Evolutionary conservation across 2,888 invertebrate genomes (phyloP), one percentile per base, ranked within the genome.

Genomic region (Hermaeophaga mercurialis): DNA sequence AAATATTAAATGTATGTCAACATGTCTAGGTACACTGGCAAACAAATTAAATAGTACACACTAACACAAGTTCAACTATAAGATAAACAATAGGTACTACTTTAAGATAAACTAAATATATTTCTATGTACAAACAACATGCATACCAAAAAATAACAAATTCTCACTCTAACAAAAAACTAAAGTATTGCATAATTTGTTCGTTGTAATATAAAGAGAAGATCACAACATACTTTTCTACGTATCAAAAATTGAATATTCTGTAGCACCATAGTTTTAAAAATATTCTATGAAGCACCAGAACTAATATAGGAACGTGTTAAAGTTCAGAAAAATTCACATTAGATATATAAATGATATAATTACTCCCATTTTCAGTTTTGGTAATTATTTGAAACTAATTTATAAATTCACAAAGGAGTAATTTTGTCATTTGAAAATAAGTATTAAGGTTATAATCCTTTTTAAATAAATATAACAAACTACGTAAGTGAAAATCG

Each of bases 201-300:
- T 72, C 72, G 72, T 72, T 72, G 72, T 69, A 62, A 57, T 46
- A 62, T 46, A 45, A 49, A 62, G 58, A 56, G 43, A 59, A 62
- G 57, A 71, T 72, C 70, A 70, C 71, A 71, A 67, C 70, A 66
- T 63, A 67, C 61, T 56, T 58, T 56, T 62, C 45, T 44, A 24
- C 14, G 36, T 54, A 43, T 45, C 48, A 24, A 58, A 52, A 34
- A 43, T 24, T 62, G 26, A 60, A 53, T 59, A 73, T 74, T 73
- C 75, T 76, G 74, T 70, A 76, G 76, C 76, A 76, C 76, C 76
- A 75, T 75, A 76, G 75, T 66, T 66, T 59, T 50, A 52, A 49
- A 57, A 63, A 64, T 59, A 63, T 46, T 69, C 75, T 76, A 75
- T 75, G 75, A 75, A 75, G 75, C 76, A 76, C 75, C 76, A 75